Percentiles rank a stretch among this genome's conserved stretches.
Evolutionary conservation across 2,888 invertebrate species (phyloP).

Genomic region (Folsomia candida): DNA sequence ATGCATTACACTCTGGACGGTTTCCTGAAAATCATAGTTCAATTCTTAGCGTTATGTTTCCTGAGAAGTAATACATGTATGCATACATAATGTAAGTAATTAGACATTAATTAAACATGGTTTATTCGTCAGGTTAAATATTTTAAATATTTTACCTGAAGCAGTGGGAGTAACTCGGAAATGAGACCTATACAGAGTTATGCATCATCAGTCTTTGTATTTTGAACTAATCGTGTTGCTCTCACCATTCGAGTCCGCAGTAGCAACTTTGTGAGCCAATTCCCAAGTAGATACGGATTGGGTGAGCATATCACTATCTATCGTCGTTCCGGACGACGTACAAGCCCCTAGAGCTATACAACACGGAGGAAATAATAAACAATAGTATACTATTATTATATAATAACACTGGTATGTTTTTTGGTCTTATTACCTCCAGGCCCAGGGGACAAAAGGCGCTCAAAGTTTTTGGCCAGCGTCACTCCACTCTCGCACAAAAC

Average conservation of each 20-base stretch:
- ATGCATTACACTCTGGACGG: conserved; percentile 50
- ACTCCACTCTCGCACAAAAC: conserved; percentile 49
- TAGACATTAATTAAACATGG: too few relatives aligned
- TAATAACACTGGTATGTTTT: too few relatives aligned
- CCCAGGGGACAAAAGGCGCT: conserved; percentile 47
- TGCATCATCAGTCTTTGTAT: conserved; percentile 18
- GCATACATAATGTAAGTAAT: too few relatives aligned
- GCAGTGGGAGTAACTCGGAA: conserved; percentile 49
- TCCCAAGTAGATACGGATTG: conserved; percentile 50
- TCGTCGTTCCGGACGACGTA: conserved; percentile 38
- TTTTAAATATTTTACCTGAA: too few relatives aligned
- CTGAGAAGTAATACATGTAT: too few relatives aligned
- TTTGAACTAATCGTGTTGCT: neutral
- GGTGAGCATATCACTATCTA: conserved; percentile 49
- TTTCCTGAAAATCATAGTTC: conserved; percentile 49
- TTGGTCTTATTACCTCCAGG: too few relatives aligned
- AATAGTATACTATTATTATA: too few relatives aligned
- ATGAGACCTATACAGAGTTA: conserved; percentile 43
- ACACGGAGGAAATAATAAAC: too few relatives aligned
- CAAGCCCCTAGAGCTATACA: conserved; percentile 29
- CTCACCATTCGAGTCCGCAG: neutral
- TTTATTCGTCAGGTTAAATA: too few relatives aligned
- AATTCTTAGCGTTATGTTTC: too few relatives aligned
- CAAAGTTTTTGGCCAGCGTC: conserved; percentile 49
- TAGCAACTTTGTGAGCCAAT: conserved; percentile 27